phyloP scores from a whole-genome alignment of 2,113 vertebrate genomes.

The Crotalus helleri region DNA sequence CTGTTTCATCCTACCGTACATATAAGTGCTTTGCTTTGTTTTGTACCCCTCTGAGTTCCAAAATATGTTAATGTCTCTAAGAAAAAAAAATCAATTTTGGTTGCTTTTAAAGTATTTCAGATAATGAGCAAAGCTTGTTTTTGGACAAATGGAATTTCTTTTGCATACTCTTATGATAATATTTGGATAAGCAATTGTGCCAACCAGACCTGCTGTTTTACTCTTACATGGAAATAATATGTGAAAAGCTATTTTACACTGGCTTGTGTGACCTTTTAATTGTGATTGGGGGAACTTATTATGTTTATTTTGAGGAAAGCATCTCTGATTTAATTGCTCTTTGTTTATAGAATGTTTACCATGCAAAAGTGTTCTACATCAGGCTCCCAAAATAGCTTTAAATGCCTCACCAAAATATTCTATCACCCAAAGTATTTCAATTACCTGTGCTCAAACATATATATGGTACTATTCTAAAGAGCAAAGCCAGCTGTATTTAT shows the following conservation, averaged over 20 bases:
- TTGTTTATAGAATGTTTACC: background rate
- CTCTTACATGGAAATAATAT: background rate
- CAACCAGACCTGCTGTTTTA: background rate
- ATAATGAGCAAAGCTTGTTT: constrained; percentile 4
- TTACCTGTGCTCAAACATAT: background rate
- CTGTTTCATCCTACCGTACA: background rate
- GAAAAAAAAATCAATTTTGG: background rate
- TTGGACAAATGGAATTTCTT: constrained; percentile 23
- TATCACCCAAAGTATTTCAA: constrained; percentile 24
- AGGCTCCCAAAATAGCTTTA: background rate
- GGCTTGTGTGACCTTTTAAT: constrained; percentile 1
- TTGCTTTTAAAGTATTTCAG: background rate
- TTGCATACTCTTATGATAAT: constrained; percentile 5
- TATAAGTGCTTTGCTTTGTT: background rate
- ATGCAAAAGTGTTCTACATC: background rate
- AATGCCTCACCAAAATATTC: background rate
- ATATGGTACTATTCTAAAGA: background rate
- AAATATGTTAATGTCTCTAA: background rate
- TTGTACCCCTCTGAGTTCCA: background rate
- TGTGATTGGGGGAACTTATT: constrained; percentile 9
- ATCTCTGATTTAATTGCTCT: background rate
- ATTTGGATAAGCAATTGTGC: constrained; percentile 1
- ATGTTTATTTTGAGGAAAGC: constrained; percentile 15
- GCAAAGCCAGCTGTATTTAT: constrained; percentile 26
- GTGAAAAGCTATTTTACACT: constrained; percentile 1